Evolutionary conservation across 1,140 invertebrate genomes (phyloP), one percentile per base, ranked within the genome.

Genomic region (Drosophila lacteicornis): DNA sequence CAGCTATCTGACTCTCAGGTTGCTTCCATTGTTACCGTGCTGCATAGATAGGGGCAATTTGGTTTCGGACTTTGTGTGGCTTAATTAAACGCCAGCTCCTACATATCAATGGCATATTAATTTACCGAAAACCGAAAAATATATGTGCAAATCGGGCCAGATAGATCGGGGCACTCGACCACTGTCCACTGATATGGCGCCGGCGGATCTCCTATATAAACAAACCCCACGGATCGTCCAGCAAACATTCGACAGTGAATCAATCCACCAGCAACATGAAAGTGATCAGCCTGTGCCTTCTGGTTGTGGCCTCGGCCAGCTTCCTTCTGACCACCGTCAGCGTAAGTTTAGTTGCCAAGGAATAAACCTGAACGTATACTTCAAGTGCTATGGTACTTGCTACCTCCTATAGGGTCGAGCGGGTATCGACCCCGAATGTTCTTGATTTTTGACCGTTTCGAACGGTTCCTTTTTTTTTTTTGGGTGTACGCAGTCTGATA

Each of bases 261-360:
- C 17, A 40, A 42, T 25, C 46, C 9, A 30, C 30, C 30, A 61
- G 27, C 63, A 84, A 68, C 58, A 90, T 80, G 85, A 85, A 71
- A 78, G 51, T 56, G 25, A 60, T 80, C 45, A 84, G 58, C 4
- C 42, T 88, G 12, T 80, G 76, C 25, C 77, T 87, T 1, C 30
- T 84, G 61, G 53, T 87, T 22, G 42, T 75, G 60, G 63, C 65
- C 11, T 70, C 74, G 1, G 78, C 75, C 75, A 68, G 75, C 66
- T 87, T 77, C 67, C 51, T 85, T 43, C 66, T 85, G 56, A 51
- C 57, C 65, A 49, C 53, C 45, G 47, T 49, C 30, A 69, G 62
- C 27, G 83, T 85, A 71, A 87, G 82, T 66, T 11, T 17, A 38
- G 47, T 56, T 36, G 12, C 33, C 59, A 62, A 17, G 36, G 17